Conservation (phyloP, 2,888 invertebrate species). For the Operophtera brumata region DNA sequence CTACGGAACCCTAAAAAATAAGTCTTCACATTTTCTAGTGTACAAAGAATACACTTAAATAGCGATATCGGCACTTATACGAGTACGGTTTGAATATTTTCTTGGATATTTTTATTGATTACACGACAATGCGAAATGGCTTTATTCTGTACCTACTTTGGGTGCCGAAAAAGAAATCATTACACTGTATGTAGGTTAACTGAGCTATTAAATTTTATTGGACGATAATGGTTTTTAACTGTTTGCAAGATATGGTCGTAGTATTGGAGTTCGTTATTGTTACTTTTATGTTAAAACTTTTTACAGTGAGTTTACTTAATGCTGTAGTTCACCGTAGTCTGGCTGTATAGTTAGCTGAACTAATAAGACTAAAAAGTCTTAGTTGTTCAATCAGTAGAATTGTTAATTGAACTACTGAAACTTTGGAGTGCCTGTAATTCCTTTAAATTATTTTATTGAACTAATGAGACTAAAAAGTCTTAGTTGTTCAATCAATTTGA, state of each 20-base stretch:
- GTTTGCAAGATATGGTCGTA: constrained; percentile 22
- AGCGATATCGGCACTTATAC: constrained; percentile 37
- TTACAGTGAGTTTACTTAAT: not conserved
- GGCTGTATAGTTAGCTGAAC: too few species aligned
- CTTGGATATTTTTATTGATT: constrained; percentile 28
- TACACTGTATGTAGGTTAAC: constrained; percentile 42
- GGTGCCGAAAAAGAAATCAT: constrained; percentile 32
- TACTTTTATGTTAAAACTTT: not conserved
- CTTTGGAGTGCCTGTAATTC: too few species aligned
- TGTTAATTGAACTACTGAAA: too few species aligned
- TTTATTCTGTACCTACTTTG: constrained; percentile 37
- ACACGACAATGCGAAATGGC: constrained; percentile 39
- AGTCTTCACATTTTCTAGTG: not conserved
- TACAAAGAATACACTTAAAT: constrained; percentile 22
- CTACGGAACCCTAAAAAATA: too few species aligned
- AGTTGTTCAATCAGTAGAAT: too few species aligned
- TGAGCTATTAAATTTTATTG: constrained; percentile 49
- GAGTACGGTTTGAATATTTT: constrained; percentile 34
- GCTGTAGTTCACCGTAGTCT: too few species aligned
- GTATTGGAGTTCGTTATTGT: constrained; percentile 28
- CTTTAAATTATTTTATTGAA: too few species aligned
- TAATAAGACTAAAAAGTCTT: too few species aligned
- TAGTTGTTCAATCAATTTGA: too few species aligned
- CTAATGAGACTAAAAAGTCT: too few species aligned
- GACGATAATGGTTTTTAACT: constrained; percentile 40